These are phyloP conservation scores for Gymnarchus niloticus DNA, from an alignment of 2,113 vertebrate species.

Conservation along the genomic window DNA sequence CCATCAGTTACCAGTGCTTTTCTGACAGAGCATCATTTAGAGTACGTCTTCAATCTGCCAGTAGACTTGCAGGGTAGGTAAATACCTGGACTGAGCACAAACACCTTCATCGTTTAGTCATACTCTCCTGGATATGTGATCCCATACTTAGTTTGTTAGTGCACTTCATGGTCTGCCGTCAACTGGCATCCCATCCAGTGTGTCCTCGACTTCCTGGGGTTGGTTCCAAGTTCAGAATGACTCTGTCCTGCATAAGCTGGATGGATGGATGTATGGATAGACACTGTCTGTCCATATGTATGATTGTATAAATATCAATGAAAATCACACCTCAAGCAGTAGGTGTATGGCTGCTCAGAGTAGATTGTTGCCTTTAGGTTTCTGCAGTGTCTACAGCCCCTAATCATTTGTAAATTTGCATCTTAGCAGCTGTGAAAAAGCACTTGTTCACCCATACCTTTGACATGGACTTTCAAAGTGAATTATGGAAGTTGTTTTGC, in stretches of 20 bases:
- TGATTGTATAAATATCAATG: neutral
- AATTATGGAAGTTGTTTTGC: neutral
- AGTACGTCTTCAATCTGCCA: neutral
- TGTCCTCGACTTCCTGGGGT: neutral
- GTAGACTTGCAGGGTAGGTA: neutral
- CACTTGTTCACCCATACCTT: constrained; percentile 35
- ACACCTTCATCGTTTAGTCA: no score
- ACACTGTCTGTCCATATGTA: neutral
- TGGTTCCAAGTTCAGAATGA: neutral
- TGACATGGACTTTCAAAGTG: constrained; percentile 31
- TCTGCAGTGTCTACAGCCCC: neutral
- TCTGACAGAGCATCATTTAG: neutral
- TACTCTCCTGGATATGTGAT: neutral
- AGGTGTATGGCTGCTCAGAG: neutral
- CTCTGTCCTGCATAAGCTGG: neutral
- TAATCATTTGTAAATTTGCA: constrained; percentile 23
- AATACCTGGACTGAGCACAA: neutral
- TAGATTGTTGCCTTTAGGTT: neutral
- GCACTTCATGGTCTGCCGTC: neutral
- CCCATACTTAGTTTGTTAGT: neutral
- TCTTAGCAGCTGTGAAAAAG: constrained; percentile 44
- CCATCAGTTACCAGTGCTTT: neutral
- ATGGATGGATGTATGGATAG: neutral
- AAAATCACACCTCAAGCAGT: neutral
- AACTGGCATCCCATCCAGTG: neutral